phyloP scores from a whole-genome alignment of 2,113 vertebrate species.

The Alethe diademata region DNA sequence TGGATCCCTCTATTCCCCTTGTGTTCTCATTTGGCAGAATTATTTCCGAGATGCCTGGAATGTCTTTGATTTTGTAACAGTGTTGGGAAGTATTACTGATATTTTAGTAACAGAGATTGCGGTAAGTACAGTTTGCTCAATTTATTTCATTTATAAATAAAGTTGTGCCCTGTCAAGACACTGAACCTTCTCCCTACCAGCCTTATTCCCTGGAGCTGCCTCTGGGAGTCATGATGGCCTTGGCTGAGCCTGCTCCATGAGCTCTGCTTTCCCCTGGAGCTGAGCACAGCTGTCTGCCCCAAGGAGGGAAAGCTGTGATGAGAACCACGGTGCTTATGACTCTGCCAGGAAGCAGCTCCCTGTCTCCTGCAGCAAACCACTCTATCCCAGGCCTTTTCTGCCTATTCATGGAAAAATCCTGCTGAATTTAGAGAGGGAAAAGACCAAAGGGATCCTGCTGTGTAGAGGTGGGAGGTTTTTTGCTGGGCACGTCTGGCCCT shows the following conservation, averaged over 20 bases:
- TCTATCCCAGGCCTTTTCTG: not conserved
- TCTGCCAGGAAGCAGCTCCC: not conserved
- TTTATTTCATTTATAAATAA: not conserved
- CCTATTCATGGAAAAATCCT: conserved; percentile 42
- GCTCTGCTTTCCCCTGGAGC: not conserved
- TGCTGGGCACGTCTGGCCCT: not conserved
- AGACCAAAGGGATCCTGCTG: not conserved
- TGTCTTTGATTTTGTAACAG: conserved; percentile 96
- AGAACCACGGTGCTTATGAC: not conserved
- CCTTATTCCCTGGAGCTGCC: not conserved
- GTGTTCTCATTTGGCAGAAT: conserved; percentile 78
- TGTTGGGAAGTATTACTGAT: conserved; percentile 98
- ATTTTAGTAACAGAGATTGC: conserved; percentile 98
- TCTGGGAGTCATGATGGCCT: not conserved
- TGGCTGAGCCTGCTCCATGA: not conserved
- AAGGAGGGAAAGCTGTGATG: not conserved
- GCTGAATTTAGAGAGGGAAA: not conserved
- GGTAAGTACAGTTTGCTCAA: conserved; percentile 77
- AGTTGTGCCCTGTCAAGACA: not conserved
- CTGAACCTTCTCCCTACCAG: not conserved
- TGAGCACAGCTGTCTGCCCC: not conserved
- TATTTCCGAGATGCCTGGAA: conserved; percentile 98
- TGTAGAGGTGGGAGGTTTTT: not conserved
- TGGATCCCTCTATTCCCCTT: not conserved
- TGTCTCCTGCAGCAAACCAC: not conserved